Conservation (phyloP, 64 coral and sea anemone species). For the Acropora tenuis region DNA sequence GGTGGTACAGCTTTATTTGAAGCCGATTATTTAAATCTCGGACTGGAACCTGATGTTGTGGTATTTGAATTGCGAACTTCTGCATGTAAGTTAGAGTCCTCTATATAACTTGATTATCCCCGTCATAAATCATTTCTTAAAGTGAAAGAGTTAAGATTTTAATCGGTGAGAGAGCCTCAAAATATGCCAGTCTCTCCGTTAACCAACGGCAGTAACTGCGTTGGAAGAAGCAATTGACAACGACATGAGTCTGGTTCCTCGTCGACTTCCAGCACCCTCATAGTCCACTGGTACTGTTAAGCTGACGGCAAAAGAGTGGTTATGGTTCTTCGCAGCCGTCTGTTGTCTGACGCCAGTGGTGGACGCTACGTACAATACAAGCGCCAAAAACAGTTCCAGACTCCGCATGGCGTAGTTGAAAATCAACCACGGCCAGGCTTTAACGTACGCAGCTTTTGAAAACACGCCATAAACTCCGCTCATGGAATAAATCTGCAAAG, state of each 20-base stretch:
- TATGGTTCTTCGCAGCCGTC: not conserved
- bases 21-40: too few species aligned
- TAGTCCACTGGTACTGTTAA: not conserved
- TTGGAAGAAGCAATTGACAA: not conserved
- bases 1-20: too few species aligned
- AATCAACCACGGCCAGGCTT: slow-evolving; percentile 72
- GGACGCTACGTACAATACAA: slow-evolving; percentile 35
- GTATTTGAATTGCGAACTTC: too few species aligned
- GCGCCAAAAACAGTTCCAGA: slow-evolving; percentile 53
- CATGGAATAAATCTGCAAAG: slow-evolving; percentile 61
- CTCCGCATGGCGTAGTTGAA: slow-evolving; percentile 48
- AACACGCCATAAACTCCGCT: slow-evolving; percentile 43
- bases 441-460: slow-evolving; percentile 23
- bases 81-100: too few species aligned
- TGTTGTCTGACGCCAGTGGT: not conserved
- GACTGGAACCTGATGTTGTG: too few species aligned
- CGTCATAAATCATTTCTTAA: not conserved
- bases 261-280: not conserved
- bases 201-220: not conserved
- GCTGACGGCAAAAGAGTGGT: not conserved
- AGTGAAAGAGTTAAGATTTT: not conserved
- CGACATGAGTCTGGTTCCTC: not conserved
- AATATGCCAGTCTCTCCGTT: not conserved
- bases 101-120: not conserved
- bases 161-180: too few species aligned